A percentile compares a stretch with the other conserved stretches of the same genome.
These are phyloP conservation scores for Zaprionus ornatus DNA, from an alignment of 1,140 invertebrate species.

Conservation along the genomic window DNA sequence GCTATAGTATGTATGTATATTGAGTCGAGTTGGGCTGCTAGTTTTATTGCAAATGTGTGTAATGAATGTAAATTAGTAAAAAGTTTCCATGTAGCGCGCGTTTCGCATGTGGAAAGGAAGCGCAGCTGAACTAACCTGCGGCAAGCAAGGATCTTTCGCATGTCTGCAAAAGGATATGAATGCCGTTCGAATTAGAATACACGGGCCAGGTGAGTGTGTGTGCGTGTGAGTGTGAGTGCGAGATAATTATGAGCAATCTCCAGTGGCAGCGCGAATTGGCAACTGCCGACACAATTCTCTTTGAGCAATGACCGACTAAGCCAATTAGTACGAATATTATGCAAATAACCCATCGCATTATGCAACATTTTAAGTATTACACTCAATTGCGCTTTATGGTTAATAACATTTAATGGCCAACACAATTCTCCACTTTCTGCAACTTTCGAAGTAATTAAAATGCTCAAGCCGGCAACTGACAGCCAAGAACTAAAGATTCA, in stretches of 20 bases:
- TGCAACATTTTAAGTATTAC: slow-evolving; percentile 56
- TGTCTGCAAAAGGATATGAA: slow-evolving; percentile 59
- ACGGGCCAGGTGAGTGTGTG: slow-evolving; percentile 14
- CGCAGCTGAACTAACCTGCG: slow-evolving; percentile 63
- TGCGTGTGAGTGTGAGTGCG: slow-evolving; percentile 25
- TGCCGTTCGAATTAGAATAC: slow-evolving; percentile 70
- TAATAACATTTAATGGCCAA: slow-evolving; percentile 77
- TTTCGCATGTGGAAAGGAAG: slow-evolving; percentile 31
- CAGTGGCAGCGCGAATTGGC: slow-evolving; percentile 3
- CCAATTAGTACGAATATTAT: slow-evolving; percentile 66
- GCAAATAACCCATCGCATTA: slow-evolving; percentile 62
- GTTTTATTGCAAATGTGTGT: slow-evolving; percentile 82
- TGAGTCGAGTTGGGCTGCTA: slow-evolving; percentile 58
- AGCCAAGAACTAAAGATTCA: slow-evolving; percentile 10
- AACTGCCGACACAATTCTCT: slow-evolving; percentile 31
- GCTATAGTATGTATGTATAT: slow-evolving; percentile 44
- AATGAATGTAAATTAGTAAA: slow-evolving; percentile 82
- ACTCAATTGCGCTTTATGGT: slow-evolving; percentile 70
- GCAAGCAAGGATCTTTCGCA: slow-evolving; percentile 60
- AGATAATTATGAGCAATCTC: slow-evolving; percentile 64
- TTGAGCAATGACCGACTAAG: slow-evolving; percentile 69
- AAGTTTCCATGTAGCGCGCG: slow-evolving; percentile 64
- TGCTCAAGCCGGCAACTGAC: not conserved
- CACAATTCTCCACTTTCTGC: slow-evolving; percentile 71
- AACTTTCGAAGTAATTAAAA: slow-evolving; percentile 29